Evolutionary conservation across 2,113 vertebrate genomes (phyloP).

Genomic region (Nothoprocta perdicaria): DNA sequence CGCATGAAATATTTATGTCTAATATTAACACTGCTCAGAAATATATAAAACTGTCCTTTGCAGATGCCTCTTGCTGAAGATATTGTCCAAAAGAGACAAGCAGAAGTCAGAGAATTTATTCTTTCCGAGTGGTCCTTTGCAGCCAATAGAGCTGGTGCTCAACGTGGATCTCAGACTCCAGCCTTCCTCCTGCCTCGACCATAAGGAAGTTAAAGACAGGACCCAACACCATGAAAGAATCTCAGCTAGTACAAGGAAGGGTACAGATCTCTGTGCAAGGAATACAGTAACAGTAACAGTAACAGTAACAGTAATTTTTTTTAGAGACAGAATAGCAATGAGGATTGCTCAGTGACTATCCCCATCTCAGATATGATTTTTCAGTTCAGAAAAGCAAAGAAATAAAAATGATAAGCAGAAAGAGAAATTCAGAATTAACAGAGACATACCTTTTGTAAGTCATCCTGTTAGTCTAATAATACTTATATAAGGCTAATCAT

Average conservation of each 20-base stretch:
- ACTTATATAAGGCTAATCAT: not conserved
- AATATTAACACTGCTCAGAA: not conserved
- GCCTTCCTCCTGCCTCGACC: not conserved
- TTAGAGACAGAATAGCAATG: not conserved
- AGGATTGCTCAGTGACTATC: not conserved
- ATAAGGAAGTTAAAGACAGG: not conserved
- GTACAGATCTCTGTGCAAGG: not conserved
- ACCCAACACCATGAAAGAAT: too few relatives aligned
- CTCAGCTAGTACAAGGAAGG: not conserved
- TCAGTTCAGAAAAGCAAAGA: not conserved
- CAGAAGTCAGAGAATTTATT: not conserved
- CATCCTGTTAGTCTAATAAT: not conserved
- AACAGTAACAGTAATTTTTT: not conserved
- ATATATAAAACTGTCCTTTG: not conserved
- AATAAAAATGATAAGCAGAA: not conserved
- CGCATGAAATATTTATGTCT: not conserved
- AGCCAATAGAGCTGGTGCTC: rapidly evolving
- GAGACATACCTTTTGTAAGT: not conserved
- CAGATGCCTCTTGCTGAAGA: not conserved
- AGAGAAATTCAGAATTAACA: not conserved
- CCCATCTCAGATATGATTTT: not conserved
- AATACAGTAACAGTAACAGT: not conserved
- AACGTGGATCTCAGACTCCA: not conserved
- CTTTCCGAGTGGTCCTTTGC: not conserved
- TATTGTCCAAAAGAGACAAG: not conserved